A percentile compares a stretch with the other conserved stretches of the same genome.
Evolutionary conservation across 1,140 invertebrate species (phyloP).

Genomic region (Mizuhopecten yessoensis): DNA sequence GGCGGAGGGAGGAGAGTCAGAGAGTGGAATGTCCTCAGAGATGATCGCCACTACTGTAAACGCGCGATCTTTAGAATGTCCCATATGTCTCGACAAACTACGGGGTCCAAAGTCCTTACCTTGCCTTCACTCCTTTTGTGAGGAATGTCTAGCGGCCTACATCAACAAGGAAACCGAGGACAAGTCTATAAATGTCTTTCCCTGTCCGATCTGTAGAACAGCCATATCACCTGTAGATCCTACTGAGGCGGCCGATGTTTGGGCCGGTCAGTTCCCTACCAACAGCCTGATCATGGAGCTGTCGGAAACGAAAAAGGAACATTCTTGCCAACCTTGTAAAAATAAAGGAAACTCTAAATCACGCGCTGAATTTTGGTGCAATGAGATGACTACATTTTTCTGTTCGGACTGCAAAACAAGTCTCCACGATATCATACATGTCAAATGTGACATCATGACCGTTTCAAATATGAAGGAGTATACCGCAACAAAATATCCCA

Average conservation of each 20-base stretch:
- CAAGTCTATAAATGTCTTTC: background rate
- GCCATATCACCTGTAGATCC: background rate
- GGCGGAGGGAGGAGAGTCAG: too few species aligned
- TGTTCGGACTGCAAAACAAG: background rate
- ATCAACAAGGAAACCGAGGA: background rate
- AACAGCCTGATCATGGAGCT: background rate
- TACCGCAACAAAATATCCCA: background rate
- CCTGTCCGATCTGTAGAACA: background rate
- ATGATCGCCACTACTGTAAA: too few species aligned
- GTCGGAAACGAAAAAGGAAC: background rate
- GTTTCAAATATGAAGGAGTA: background rate
- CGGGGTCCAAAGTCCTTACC: background rate
- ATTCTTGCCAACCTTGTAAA: background rate
- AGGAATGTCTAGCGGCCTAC: background rate
- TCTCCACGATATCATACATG: background rate
- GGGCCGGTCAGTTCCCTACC: background rate
- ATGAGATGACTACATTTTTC: background rate
- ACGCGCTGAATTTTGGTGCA: background rate
- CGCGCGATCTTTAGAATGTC: background rate
- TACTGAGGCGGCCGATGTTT: background rate
- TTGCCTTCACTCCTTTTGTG: background rate
- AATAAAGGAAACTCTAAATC: background rate
- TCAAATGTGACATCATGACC: background rate
- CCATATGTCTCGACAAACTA: background rate
- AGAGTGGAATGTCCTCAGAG: too few species aligned